phyloP scores from a whole-genome alignment of 2,888 invertebrate genomes.

The Crossocerus cetratus region DNA sequence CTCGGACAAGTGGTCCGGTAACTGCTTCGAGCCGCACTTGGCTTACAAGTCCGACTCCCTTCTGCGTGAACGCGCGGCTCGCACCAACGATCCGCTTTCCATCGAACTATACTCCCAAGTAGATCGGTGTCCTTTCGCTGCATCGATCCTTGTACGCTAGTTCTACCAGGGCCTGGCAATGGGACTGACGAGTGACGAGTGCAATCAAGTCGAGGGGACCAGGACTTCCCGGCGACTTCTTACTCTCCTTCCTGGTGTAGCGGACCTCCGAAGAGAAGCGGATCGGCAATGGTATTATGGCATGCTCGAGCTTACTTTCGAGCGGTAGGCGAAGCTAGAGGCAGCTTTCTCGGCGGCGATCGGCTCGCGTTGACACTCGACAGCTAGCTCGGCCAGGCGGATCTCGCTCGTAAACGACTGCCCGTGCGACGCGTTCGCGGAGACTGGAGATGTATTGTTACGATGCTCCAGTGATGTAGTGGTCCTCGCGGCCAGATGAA shows the following conservation, averaged over 20 bases:
- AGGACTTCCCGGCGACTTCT: not conserved
- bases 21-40: not conserved
- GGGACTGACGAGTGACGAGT: not conserved
- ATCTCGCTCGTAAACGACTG: slow-evolving; percentile 7
- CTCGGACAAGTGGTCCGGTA: not conserved
- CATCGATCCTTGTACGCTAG: not conserved
- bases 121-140: not conserved
- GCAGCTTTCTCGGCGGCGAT: not conserved
- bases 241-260: not conserved
- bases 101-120: slow-evolving; percentile 6
- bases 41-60: not conserved
- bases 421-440: slow-evolving; percentile 53
- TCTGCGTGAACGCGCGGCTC: not conserved
- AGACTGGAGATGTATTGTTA: slow-evolving; percentile 68
- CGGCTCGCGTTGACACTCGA: not conserved
- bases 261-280: not conserved
- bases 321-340: not conserved
- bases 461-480: slow-evolving; percentile 68
- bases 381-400: not conserved
- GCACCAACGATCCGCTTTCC: not conserved
- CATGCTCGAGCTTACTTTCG: not conserved
- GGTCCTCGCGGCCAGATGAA: slow-evolving; percentile 62
- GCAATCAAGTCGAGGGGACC: not conserved
- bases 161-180: not conserved
- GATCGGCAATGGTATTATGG: not conserved